These are phyloP conservation scores for Trichonephila inaurata DNA, from an alignment of 1,140 invertebrate species.

Conservation along the genomic window DNA sequence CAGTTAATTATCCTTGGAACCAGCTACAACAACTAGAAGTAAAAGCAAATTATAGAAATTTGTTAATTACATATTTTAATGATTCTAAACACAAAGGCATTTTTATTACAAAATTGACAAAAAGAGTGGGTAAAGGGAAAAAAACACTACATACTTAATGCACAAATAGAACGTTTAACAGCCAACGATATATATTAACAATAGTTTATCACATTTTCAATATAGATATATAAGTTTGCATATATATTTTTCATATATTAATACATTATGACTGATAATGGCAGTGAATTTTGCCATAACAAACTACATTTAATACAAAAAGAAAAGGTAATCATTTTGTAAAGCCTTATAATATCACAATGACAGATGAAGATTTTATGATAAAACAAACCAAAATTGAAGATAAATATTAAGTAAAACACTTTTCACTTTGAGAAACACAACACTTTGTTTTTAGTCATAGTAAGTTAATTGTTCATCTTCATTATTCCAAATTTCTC, in stretches of 20 bases:
- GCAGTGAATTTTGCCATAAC: background rate
- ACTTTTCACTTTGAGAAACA: conserved; percentile 19
- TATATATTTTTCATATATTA: conserved; percentile 41
- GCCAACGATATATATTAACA: conserved; percentile 56
- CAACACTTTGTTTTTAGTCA: background rate
- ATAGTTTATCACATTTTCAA: conserved; percentile 67
- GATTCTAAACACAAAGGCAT: background rate
- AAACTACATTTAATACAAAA: conserved; percentile 46
- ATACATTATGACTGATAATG: conserved; percentile 47
- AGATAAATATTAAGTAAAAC: background rate
- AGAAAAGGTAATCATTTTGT: background rate
- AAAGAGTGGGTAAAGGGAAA: background rate
- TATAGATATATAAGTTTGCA: conserved; percentile 56
- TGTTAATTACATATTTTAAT: conserved; percentile 38
- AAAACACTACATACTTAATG: conserved; percentile 5
- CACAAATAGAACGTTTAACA: conserved; percentile 50
- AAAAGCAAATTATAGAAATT: background rate
- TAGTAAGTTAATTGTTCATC: background rate
- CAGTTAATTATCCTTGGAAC: background rate
- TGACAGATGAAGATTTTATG: conserved; percentile 1
- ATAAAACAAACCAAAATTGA: background rate
- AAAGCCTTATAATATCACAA: conserved; percentile 56
- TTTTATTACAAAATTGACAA: conserved; percentile 25
- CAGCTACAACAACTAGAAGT: background rate
- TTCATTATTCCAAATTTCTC: background rate